Conservation (phyloP, 2,113 vertebrate species). For the Passer montanus region DNA sequence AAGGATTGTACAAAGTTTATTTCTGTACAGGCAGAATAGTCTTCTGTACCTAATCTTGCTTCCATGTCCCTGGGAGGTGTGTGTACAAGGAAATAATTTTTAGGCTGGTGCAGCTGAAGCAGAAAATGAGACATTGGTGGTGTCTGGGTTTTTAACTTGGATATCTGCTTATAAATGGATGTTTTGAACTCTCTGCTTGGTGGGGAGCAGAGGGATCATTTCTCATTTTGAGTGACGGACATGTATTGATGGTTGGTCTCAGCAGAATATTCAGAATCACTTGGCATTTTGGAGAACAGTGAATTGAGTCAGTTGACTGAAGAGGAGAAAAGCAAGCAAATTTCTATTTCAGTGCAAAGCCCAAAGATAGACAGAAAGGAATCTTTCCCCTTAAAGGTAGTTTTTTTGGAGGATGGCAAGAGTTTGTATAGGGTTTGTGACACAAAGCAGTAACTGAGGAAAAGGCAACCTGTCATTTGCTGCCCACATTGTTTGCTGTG, state of each 20-base stretch:
- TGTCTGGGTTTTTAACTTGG: neutral
- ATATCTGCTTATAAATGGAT: neutral
- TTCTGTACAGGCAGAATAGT: neutral
- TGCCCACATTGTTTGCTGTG: neutral
- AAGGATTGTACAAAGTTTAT: neutral
- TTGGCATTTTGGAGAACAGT: neutral
- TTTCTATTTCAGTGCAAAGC: neutral
- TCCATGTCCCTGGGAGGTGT: neutral
- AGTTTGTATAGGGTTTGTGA: neutral
- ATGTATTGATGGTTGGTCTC: neutral
- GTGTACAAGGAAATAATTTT: neutral
- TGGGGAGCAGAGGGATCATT: neutral
- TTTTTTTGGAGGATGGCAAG: neutral
- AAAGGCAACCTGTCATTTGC: neutral
- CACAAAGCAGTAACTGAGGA: neutral
- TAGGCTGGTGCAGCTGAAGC: neutral
- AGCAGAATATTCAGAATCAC: neutral
- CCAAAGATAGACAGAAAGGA: neutral
- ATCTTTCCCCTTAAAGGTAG: neutral
- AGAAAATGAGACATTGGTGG: neutral
- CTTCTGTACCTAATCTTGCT: neutral
- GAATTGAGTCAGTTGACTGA: accelerated
- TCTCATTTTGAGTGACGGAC: neutral
- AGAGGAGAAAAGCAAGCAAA: neutral
- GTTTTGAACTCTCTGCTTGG: neutral